Conservation (phyloP, 64 coral and sea anemone genomes). For the Dendronephthya gigantea region DNA sequence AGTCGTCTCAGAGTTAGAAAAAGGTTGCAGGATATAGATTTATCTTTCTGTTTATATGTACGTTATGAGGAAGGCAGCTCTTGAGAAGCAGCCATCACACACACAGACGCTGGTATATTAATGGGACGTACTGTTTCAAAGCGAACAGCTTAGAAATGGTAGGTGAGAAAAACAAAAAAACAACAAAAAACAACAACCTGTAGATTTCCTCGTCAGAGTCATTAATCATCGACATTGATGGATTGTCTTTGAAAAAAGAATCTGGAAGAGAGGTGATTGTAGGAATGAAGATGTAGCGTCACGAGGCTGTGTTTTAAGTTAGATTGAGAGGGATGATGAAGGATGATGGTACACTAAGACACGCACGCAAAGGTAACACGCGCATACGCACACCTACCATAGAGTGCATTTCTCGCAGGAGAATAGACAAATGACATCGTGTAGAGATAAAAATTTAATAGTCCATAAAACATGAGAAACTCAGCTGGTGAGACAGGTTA, state of each 20-base stretch:
- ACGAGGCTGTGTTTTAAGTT: neutral
- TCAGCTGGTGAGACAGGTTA: slow-evolving; percentile 69
- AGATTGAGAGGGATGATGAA: no score
- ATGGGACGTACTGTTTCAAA: neutral
- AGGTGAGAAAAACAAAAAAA: neutral
- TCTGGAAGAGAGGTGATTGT: slow-evolving; percentile 22
- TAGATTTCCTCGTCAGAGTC: slow-evolving; percentile 75
- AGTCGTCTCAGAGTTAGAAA: no score
- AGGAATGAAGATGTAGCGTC: neutral
- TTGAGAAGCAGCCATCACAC: no score
- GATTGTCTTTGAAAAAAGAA: slow-evolving; percentile 81
- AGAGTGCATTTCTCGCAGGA: slow-evolving; percentile 81
- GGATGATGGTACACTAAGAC: no score
- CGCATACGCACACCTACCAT: no score
- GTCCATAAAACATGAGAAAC: slow-evolving; percentile 82
- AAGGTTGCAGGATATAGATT: no score
- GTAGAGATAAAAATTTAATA: slow-evolving; percentile 88
- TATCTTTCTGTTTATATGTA: no score
- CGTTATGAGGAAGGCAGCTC: no score
- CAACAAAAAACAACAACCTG: no score
- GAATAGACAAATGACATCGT: slow-evolving; percentile 95
- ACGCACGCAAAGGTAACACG: no score
- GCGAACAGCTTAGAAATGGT: neutral
- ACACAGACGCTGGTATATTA: no score
- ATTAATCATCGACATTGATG: slow-evolving; percentile 88